Evolutionary conservation across 2,113 vertebrate genomes (phyloP).

Genomic region (Syngnathus floridae): DNA sequence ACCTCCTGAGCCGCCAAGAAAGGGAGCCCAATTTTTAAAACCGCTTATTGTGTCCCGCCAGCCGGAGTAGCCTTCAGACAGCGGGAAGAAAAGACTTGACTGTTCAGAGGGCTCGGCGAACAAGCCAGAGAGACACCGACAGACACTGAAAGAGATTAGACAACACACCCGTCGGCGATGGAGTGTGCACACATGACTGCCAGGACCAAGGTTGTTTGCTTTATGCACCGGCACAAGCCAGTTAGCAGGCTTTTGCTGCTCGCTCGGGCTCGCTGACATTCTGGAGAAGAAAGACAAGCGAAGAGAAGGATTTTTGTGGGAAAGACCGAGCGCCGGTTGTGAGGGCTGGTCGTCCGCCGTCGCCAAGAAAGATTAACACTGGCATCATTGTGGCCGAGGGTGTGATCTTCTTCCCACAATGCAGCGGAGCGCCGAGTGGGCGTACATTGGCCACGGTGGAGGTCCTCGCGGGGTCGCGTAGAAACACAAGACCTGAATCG

Average conservation of each 20-base stretch:
- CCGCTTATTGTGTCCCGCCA: conserved; percentile 68
- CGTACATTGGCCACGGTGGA: conserved; percentile 53
- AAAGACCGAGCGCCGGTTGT: conserved; percentile 59
- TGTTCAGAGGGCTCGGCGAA: conserved; percentile 60
- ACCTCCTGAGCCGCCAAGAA: conserved; percentile 63
- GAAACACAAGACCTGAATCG: conserved; percentile 59
- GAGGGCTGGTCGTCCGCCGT: conserved; percentile 54
- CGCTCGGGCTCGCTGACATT: conserved; percentile 42
- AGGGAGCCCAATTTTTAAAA: conserved; percentile 63
- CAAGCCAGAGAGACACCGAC: conserved; percentile 51
- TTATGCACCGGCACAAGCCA: conserved; percentile 52
- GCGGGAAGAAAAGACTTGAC: conserved; percentile 59
- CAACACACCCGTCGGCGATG: conserved; percentile 52
- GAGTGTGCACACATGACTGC: conserved; percentile 57
- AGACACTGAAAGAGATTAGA: conserved; percentile 67
- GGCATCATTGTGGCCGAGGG: conserved; percentile 69
- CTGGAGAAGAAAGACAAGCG: conserved; percentile 23
- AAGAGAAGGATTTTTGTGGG: conserved; percentile 40
- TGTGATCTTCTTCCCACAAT: conserved; percentile 68
- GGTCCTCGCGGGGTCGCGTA: conserved; percentile 63
- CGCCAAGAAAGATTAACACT: conserved; percentile 68
- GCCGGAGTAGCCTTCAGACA: conserved; percentile 61
- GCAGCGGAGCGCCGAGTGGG: conserved; percentile 57
- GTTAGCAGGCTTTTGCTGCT: conserved; percentile 52
- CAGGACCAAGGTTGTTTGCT: conserved; percentile 62